A percentile compares a stretch with the other conserved stretches of the same genome.
Evolutionary conservation across 1,140 invertebrate genomes (phyloP).

Genomic region (Drosophila punjabiensis): DNA sequence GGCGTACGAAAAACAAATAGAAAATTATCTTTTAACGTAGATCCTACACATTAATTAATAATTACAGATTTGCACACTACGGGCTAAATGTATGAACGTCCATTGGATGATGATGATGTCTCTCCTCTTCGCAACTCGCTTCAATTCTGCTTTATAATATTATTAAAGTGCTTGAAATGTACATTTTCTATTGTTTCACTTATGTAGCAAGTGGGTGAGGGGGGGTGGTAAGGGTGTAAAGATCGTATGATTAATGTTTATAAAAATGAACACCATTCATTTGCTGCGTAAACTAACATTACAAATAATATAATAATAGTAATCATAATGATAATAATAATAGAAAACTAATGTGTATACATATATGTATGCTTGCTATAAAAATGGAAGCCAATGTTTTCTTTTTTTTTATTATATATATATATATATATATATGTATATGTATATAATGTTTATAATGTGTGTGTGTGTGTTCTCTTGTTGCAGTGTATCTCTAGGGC

Average conservation of each 20-base stretch:
- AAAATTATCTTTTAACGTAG: constrained; percentile 59
- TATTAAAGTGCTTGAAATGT: constrained; percentile 67
- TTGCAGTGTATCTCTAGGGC: constrained; percentile 41
- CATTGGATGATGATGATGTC: constrained; percentile 22
- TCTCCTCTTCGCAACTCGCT: constrained; percentile 2
- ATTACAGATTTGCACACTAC: constrained; percentile 58
- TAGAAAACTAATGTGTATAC: constrained; percentile 61
- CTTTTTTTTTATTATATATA: constrained; percentile 6
- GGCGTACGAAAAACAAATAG: constrained; percentile 70
- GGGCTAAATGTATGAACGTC: constrained; percentile 57
- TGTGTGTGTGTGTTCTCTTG: constrained; percentile 23
- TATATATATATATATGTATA: constrained; percentile 3
- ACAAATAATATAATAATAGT: constrained; percentile 50
- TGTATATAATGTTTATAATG: constrained; percentile 38
- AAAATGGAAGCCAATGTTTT: constrained; percentile 84
- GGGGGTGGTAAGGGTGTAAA: constrained; percentile 11
- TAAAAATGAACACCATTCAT: constrained; percentile 68
- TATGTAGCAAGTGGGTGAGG: background rate
- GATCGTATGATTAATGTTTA: constrained; percentile 58
- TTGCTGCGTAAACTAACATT: constrained; percentile 46
- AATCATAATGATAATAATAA: constrained; percentile 29
- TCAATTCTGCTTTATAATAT: constrained; percentile 38
- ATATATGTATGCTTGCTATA: constrained; percentile 40
- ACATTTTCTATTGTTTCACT: constrained; percentile 54
- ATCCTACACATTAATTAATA: constrained; percentile 67